Percentiles rank a stretch among this genome's conserved stretches.
Conservation (phyloP, 2,888 invertebrate genomes). For the Sialis fuliginosa region DNA sequence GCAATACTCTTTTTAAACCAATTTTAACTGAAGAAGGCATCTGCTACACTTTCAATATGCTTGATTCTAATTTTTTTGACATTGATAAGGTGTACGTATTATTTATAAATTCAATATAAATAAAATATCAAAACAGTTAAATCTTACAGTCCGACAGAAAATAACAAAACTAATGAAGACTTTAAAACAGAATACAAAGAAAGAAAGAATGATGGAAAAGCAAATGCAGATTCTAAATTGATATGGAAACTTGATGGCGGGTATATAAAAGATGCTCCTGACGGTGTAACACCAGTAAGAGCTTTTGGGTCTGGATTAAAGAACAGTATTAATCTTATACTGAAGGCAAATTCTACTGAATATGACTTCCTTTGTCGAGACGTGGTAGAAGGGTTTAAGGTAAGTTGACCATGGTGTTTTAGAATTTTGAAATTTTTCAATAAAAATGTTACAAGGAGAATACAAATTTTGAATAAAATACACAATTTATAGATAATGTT, state of each 20-base stretch:
- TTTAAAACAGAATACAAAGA: no score
- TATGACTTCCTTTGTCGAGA: slow-evolving; percentile 14
- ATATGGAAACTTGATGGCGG: slow-evolving; percentile 7
- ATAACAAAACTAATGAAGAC: no score
- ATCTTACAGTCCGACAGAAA: no score
- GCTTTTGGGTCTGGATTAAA: not conserved
- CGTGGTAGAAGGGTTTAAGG: slow-evolving; percentile 15
- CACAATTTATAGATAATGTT: slow-evolving; percentile 32
- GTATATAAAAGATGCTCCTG: not conserved
- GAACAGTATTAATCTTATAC: slow-evolving; percentile 8
- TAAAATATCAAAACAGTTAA: no score
- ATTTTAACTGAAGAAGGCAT: slow-evolving; percentile 19
- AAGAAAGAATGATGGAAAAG: no score
- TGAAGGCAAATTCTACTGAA: slow-evolving; percentile 1
- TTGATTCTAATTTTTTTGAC: not conserved
- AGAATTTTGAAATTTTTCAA: no score
- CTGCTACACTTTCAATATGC: slow-evolving; percentile 13
- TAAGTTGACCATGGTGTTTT: not conserved
- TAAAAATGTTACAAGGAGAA: no score
- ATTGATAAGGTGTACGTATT: not conserved
- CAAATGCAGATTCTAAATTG: no score
- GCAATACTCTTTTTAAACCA: slow-evolving; percentile 26
- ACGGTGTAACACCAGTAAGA: not conserved
- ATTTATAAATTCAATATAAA: no score
- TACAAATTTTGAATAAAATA: not conserved